phyloP scores from a whole-genome alignment of 2,113 vertebrate species.

The Neolamprologus kungweensis region DNA sequence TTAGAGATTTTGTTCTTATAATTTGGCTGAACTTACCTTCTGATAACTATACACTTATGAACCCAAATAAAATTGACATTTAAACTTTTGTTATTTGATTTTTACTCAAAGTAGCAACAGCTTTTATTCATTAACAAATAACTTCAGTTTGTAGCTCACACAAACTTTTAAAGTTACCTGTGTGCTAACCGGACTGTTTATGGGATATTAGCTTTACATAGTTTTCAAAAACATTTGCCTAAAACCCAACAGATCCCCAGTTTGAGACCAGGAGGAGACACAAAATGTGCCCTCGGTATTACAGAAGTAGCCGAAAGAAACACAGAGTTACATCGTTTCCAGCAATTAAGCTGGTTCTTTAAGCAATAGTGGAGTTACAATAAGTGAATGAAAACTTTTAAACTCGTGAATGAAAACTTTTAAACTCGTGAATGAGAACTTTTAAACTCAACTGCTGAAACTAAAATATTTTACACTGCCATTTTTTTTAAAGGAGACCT shows the following conservation, averaged over 20 bases:
- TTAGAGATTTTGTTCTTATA: background rate
- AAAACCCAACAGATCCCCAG: background rate
- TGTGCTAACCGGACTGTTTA: background rate
- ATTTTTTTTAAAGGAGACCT: background rate
- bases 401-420: background rate
- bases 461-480: background rate
- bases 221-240: background rate
- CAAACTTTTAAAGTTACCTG: background rate
- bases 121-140: background rate
- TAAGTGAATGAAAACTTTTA: background rate
- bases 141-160: background rate
- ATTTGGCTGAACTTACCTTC: background rate
- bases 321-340: background rate
- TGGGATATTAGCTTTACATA: background rate
- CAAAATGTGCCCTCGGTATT: fast-evolving
- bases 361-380: background rate
- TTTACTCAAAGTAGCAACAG: background rate
- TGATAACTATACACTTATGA: background rate
- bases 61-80: background rate
- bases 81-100: background rate
- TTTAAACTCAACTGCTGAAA: background rate
- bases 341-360: background rate
- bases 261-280: background rate
- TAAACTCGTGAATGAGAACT: background rate
- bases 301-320: background rate